These are phyloP conservation scores for Pterocles orientalis DNA, from an alignment of 2,113 vertebrate genomes.

Conservation along the genomic window DNA sequence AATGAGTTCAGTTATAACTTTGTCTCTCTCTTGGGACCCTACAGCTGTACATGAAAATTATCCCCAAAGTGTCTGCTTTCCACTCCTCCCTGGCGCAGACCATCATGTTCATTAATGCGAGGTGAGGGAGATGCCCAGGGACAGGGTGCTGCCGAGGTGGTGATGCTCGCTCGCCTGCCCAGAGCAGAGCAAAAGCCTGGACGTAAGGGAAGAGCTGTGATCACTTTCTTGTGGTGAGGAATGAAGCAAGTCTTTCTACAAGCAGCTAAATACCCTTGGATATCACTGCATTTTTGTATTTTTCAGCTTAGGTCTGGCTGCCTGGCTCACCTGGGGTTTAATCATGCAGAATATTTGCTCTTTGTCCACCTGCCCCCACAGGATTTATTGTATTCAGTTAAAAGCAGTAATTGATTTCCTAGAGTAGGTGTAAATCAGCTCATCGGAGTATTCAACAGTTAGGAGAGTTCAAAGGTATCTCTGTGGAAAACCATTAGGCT, in stretches of 20 bases:
- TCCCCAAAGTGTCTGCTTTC: not conserved
- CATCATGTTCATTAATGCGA: not conserved
- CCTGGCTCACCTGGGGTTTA: not conserved
- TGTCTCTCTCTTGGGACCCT: not conserved
- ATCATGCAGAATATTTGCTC: not conserved
- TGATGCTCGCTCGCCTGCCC: not conserved
- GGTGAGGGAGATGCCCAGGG: not conserved
- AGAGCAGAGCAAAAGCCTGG: not conserved
- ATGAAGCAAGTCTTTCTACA: not conserved
- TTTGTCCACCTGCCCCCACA: not conserved
- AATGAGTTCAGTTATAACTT: not conserved
- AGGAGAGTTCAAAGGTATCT: not conserved
- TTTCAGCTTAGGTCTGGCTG: not conserved
- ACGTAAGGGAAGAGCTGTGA: not conserved
- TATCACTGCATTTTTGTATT: not conserved
- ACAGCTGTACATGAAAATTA: not conserved
- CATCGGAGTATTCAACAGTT: not conserved
- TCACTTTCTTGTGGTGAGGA: not conserved
- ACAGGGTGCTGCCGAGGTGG: not conserved
- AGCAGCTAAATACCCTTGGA: not conserved
- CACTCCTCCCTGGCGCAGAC: not conserved
- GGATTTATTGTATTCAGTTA: conserved; percentile 15
- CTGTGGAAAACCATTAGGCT: not conserved
- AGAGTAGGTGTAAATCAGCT: not conserved
- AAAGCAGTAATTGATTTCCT: conserved; percentile 29